A percentile compares a stretch with the other conserved stretches of the same genome.
phyloP scores from a whole-genome alignment of 2,888 invertebrate species.

The Chelonus formosanus region DNA sequence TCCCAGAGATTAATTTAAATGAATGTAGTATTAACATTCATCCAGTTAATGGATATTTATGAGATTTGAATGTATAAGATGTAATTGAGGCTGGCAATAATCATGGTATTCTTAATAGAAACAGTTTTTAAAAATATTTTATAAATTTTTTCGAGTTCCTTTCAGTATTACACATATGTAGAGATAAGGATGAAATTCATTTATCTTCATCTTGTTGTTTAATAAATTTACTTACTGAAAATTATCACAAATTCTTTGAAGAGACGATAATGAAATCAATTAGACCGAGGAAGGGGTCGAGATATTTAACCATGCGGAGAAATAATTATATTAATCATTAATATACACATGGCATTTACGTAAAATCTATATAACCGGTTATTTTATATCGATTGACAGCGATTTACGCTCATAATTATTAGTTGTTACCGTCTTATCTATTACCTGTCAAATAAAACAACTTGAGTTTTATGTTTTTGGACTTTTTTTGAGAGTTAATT shows the following conservation, averaged over 20 bases:
- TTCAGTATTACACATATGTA: no score
- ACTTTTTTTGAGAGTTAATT: neutral
- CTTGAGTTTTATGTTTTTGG: neutral
- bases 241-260: neutral
- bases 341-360: neutral
- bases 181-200: no score
- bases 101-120: no score
- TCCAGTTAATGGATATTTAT: slow-evolving; percentile 49
- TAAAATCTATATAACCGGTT: slow-evolving; percentile 20
- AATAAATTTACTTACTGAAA: neutral
- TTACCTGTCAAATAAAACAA: neutral
- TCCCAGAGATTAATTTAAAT: slow-evolving; percentile 48
- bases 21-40: slow-evolving; percentile 44
- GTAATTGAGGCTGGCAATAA: neutral
- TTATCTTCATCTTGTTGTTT: no score
- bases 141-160: no score
- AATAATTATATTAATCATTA: slow-evolving; percentile 11
- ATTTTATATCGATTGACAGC: neutral
- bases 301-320: slow-evolving; percentile 8
- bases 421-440: slow-evolving; percentile 2
- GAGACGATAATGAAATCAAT: slow-evolving; percentile 18
- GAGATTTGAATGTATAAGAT: slow-evolving; percentile 38
- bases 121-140: no score
- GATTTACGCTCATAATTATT: slow-evolving; percentile 11
- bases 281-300: slow-evolving; percentile 5